Base-by-base conservation (phyloP, 2,888 invertebrate species). In the Tinea trinotella region DNA sequence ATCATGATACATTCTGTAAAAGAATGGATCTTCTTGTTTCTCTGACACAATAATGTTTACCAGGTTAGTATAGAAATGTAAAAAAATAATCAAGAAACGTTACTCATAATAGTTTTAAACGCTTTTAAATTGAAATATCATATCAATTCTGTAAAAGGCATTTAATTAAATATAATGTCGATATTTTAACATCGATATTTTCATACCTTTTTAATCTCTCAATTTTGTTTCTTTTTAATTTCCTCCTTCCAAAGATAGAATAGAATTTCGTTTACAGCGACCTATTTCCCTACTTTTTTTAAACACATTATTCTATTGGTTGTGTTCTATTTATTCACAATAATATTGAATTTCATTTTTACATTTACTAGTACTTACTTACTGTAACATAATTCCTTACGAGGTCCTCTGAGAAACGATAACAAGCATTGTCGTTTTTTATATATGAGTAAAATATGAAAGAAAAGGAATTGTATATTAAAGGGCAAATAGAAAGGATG, bases 211-310 rank as follows among this genome's bases (percentile, higher is more conserved):
- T 30, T 30, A 30, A 30, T 30, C 30, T 30, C 30, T 2, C 30
- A n/a, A 30, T 10, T 30, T n/a, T n/a, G n/a, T n/a, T n/a, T n/a
- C 62, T 59, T 62, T 62, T 62, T 64, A 61, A 71, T 74, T 70
- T 64, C 69, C 71, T 67, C 59, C 49, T 40, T 53, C 20, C 4
- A 15, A 40, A 53, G 36, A 40, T 44, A 30, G n/a, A 40, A 22
- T 36, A 40, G 40, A 44, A 40, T 20, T 30, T 30, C 30, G 30
- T 30, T 30, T 30, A 30, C n/a, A 30, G 7, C 30, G 30, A 30
- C 30, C 30, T 30, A 30, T n/a, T 30, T 30, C n/a, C 7, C 7
- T 7, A 30, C 7, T 30, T 4, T 30, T 30, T 30, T 30, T 30
- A n/a, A n/a, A n/a, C n/a, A n/a, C n/a, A n/a, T n/a, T n/a, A 24